Evolutionary conservation across 2,113 vertebrate genomes (phyloP), one percentile per base, ranked within the genome.

Genomic region (Phylloscopus trochilus): DNA sequence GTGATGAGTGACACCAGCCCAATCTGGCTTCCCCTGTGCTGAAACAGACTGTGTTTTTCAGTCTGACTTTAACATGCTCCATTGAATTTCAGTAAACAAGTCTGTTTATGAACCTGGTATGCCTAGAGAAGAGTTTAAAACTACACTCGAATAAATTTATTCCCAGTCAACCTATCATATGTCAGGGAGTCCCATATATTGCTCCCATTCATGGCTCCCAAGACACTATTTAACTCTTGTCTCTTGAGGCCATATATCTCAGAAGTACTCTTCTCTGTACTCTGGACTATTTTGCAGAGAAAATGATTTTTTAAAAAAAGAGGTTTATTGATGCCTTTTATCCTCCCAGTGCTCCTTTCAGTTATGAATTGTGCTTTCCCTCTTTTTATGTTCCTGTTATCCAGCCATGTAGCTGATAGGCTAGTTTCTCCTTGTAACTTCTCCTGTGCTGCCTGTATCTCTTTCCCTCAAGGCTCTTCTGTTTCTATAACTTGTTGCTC

Each of bases 21-120:
- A 72, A 13, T 84, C 49, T 52, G 26, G 28, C 79, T 46, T 92
- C 51, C 55, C 53, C 28, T 87, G 39, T 72, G 70, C 46, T 53
- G 67, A 87, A 91, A 83, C 35, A 78, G 66, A 24, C 31, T 67
- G 28, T 84, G 66, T 66, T 96, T 94, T 91, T 88, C 92, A 78
- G 59, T 28, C 68, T 86, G 64, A 83, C 43, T 95, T 95, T 87
- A 95, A 39, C 62, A 96, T 92, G 93, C 67, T 97, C 88, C 77
- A 69, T 56, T 94, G 93, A 87, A 82, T 93, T 96, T 87, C 83
- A 83, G 94, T 96, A 97, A 97, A 97, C 87, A 97, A 91, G 73
- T 72, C 77, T 87, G 64, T 92, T 96, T 94, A 94, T 86, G 79
- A 87, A 31, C 43, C 67, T 87, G 58, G 55, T n/a, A 92, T 92